Evolutionary conservation across 2,113 vertebrate genomes (phyloP).

Genomic region (Sander lucioperca): DNA sequence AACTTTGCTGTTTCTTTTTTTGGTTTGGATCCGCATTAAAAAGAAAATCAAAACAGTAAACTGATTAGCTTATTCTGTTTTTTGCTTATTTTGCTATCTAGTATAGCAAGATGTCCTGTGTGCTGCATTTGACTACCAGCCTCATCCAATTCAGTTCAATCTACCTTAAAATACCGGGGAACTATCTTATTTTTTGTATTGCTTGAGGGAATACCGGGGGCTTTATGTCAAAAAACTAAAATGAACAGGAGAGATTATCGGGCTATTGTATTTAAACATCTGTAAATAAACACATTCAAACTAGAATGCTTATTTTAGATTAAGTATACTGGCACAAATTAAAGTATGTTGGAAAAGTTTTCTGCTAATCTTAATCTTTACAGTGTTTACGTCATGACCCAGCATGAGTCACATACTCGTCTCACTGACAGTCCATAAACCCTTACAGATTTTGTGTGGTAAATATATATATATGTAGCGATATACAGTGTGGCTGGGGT

Average conservation of each 20-base stretch:
- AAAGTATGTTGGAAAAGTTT: not conserved
- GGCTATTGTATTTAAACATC: not conserved
- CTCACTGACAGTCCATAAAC: too few relatives aligned
- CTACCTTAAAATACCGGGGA: not conserved
- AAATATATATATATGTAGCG: not conserved
- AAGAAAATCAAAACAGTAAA: conserved; percentile 7
- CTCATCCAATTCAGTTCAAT: not conserved
- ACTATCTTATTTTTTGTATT: not conserved
- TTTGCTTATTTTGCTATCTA: conserved; percentile 25
- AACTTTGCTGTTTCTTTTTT: not conserved
- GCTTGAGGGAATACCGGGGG: not conserved
- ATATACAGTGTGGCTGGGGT: too few relatives aligned
- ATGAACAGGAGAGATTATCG: not conserved
- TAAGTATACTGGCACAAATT: not conserved
- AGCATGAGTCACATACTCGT: not conserved
- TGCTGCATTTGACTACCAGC: not conserved
- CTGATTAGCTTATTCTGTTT: not conserved
- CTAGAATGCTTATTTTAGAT: not conserved
- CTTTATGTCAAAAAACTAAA: not conserved
- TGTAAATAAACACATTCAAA: conserved; percentile 1
- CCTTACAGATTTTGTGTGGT: not conserved
- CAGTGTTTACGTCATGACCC: not conserved
- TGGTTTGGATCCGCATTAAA: conserved; percentile 20
- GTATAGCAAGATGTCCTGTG: not conserved
- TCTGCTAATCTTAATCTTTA: not conserved